Evolutionary conservation across 92 coral and sea anemone species (phyloP).

Genomic region (Phenganax subtilis): DNA sequence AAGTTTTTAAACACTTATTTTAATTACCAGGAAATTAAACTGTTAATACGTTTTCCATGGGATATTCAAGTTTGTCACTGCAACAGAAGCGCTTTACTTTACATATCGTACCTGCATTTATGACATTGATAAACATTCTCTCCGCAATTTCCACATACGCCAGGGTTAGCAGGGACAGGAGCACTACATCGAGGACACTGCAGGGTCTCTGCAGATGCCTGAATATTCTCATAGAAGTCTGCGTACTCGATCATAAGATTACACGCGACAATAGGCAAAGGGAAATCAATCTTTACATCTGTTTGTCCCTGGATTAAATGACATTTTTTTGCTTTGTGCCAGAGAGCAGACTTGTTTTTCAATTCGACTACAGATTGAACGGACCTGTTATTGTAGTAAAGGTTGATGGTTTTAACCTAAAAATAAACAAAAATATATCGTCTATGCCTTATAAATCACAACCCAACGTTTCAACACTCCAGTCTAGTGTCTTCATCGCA

Average conservation of each 20-base stretch:
- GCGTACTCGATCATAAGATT: conserved; percentile 98
- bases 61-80: not conserved
- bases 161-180: conserved; percentile 94
- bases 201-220: conserved; percentile 94
- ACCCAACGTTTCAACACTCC: not conserved
- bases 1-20: too few species aligned
- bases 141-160: conserved; percentile 98
- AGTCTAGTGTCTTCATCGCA: not conserved
- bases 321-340: conserved; percentile 98
- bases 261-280: conserved; percentile 96
- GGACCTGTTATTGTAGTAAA: conserved; percentile 92
- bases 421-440: not conserved
- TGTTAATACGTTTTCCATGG: too few species aligned
- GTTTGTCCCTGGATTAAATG: conserved; percentile 97
- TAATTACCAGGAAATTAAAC: too few species aligned
- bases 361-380: conserved; percentile 97
- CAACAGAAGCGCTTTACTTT: not conserved
- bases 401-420: conserved; percentile 89
- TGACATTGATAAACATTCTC: conserved; percentile 99
- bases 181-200: conserved; percentile 99
- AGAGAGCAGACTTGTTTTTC: conserved; percentile 88
- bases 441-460: not conserved
- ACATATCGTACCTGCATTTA: conserved; percentile 76
- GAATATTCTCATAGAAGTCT: conserved; percentile 95
- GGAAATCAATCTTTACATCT: conserved; percentile 95